Conservation (phyloP, 2,888 invertebrate genomes). For the Stenotaenia linearis region DNA sequence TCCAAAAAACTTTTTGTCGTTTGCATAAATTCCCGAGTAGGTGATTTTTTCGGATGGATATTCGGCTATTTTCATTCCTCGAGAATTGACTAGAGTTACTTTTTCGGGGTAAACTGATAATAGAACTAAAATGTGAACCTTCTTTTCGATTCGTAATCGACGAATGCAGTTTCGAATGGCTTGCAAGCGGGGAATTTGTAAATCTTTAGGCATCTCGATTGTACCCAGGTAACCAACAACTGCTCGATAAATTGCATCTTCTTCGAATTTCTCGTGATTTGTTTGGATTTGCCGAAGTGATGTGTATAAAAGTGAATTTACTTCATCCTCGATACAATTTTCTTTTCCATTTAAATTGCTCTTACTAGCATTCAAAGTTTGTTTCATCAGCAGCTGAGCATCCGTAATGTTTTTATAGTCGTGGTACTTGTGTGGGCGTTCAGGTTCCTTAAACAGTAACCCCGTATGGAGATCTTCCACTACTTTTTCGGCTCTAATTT, state of each 20-base stretch:
- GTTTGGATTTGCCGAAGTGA: conserved; percentile 38
- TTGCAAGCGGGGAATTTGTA: conserved; percentile 54
- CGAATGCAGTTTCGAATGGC: conserved; percentile 79
- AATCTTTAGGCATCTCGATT: conserved; percentile 76
- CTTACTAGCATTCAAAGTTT: not conserved
- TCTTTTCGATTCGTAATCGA: conserved; percentile 79
- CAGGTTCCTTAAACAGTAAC: conserved; percentile 48
- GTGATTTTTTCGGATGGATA: conserved; percentile 80
- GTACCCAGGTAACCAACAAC: conserved; percentile 93
- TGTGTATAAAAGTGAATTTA: conserved; percentile 42
- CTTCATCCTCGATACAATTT: not conserved
- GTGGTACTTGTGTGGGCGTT: not conserved
- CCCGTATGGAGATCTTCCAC: conserved; percentile 53
- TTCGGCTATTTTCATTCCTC: conserved; percentile 73
- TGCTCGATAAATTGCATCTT: conserved; percentile 53
- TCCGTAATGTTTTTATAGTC: conserved; percentile 35
- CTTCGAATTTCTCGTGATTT: not conserved
- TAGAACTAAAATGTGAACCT: conserved; percentile 68
- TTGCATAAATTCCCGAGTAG: conserved; percentile 82
- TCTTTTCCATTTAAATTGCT: not conserved
- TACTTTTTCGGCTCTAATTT: conserved; percentile 50
- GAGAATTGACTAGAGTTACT: conserved; percentile 69
- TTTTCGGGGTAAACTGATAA: conserved; percentile 75
- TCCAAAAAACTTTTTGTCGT: conserved; percentile 87
- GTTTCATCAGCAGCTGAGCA: not conserved